Conservation (phyloP, 1,140 invertebrate species). For the Ephestia elutella region DNA sequence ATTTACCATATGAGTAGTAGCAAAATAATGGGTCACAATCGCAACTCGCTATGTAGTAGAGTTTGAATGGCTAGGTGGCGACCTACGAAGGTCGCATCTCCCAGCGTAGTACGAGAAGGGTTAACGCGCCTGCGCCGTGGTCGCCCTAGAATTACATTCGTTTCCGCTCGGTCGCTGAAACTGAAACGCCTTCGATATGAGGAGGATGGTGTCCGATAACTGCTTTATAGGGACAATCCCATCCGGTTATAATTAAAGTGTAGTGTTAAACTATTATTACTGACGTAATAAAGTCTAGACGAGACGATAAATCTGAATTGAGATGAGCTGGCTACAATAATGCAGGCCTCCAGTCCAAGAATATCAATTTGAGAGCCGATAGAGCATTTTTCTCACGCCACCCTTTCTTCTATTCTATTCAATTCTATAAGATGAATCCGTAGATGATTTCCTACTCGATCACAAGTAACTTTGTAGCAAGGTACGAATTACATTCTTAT, state of each 20-base stretch:
- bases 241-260: not conserved
- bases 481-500: too few relatives aligned
- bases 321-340: too few relatives aligned
- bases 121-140: conserved; percentile 46
- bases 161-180: not conserved
- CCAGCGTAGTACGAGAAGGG: conserved; percentile 46
- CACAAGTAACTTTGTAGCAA: too few relatives aligned
- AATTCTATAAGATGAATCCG: too few relatives aligned
- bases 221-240: not conserved
- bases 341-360: too few relatives aligned
- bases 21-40: conserved; percentile 58
- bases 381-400: too few relatives aligned
- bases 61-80: conserved; percentile 52
- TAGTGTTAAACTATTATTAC: too few relatives aligned
- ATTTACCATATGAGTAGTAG: conserved; percentile 17
- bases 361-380: too few relatives aligned
- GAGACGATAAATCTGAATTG: too few relatives aligned
- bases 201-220: not conserved
- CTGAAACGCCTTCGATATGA: not conserved
- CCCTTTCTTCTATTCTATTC: too few relatives aligned
- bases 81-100: conserved; percentile 55
- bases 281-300: too few relatives aligned
- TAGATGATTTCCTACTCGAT: too few relatives aligned
- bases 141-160: conserved; percentile 1
- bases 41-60: not conserved